Conservation (phyloP, 1,140 invertebrate genomes). For the Drosophila subobscura region DNA sequence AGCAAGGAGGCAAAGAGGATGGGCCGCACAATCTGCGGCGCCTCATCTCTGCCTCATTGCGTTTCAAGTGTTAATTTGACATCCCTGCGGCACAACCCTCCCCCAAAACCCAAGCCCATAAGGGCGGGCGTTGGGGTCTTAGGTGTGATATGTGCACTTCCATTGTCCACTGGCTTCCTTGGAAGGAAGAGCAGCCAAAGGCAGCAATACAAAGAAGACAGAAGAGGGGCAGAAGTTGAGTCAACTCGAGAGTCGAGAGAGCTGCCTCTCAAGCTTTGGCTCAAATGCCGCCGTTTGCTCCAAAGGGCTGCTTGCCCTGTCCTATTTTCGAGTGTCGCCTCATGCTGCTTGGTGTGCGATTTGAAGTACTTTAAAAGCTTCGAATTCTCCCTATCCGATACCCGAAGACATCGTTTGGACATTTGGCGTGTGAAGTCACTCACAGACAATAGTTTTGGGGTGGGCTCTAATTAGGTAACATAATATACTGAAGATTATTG, state of each 20-base stretch:
- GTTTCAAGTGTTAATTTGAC: conserved; percentile 71
- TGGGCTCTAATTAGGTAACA: conserved; percentile 45
- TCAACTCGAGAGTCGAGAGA: conserved; percentile 39
- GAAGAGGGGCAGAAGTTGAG: conserved; percentile 25
- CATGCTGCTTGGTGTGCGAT: conserved; percentile 14
- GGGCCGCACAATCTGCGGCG: conserved; percentile 16
- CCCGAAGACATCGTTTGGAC: conserved; percentile 15
- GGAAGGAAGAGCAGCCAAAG: conserved; percentile 1
- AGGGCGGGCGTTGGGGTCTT: neutral
- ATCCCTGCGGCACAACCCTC: conserved; percentile 52
- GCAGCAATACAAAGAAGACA: conserved; percentile 24
- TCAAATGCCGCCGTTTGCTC: conserved; percentile 30
- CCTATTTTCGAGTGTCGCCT: conserved; percentile 22
- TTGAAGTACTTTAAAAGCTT: conserved; percentile 57
- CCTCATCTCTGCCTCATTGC: conserved; percentile 47
- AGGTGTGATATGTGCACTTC: conserved; percentile 11
- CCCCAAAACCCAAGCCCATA: too few species aligned
- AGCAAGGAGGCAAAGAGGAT: conserved; percentile 44
- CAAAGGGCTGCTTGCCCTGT: neutral
- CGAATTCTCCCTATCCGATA: conserved; percentile 16
- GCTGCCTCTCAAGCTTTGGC: conserved; percentile 29
- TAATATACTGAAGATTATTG: conserved; percentile 16
- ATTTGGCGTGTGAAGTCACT: neutral
- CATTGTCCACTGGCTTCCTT: conserved; percentile 28
- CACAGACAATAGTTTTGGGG: neutral